phyloP scores from a whole-genome alignment of 2,113 vertebrate genomes.

The Pyxicephalus adspersus region DNA sequence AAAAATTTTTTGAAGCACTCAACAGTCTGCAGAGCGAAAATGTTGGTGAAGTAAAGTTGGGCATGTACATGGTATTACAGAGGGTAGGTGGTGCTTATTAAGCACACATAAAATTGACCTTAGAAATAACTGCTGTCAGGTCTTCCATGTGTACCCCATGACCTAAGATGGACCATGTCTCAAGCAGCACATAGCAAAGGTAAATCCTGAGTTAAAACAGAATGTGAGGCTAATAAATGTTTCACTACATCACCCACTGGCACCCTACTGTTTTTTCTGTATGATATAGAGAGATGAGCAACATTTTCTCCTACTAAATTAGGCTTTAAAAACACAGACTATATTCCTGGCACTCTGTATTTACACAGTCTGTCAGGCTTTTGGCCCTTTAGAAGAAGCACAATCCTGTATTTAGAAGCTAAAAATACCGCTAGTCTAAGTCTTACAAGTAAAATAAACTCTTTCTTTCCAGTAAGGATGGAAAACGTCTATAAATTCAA shows the following conservation, averaged over 20 bases:
- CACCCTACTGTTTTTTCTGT: constrained; percentile 8
- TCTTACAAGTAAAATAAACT: constrained; percentile 50
- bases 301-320: constrained; percentile 36
- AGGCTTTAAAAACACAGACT: constrained; percentile 33
- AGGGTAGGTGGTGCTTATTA: too few species aligned
- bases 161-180: too few species aligned
- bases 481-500: constrained; percentile 36
- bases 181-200: too few species aligned
- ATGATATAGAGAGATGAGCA: not conserved
- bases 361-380: constrained; percentile 19
- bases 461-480: constrained; percentile 48
- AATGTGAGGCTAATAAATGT: too few species aligned
- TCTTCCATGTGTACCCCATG: too few species aligned
- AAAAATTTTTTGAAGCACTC: too few species aligned
- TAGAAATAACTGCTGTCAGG: too few species aligned
- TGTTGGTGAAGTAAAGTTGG: too few species aligned
- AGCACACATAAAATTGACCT: too few species aligned
- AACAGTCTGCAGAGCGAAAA: too few species aligned
- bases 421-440: constrained; percentile 36
- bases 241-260: not conserved
- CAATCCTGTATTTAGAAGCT: constrained; percentile 49
- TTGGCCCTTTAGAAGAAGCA: constrained; percentile 1
- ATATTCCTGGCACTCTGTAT: constrained; percentile 29
- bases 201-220: too few species aligned
- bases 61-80: too few species aligned